Percentiles rank a stretch among this genome's conserved stretches.
Evolutionary conservation across 1,140 invertebrate genomes (phyloP).

Genomic region (Drosophila lini): DNA sequence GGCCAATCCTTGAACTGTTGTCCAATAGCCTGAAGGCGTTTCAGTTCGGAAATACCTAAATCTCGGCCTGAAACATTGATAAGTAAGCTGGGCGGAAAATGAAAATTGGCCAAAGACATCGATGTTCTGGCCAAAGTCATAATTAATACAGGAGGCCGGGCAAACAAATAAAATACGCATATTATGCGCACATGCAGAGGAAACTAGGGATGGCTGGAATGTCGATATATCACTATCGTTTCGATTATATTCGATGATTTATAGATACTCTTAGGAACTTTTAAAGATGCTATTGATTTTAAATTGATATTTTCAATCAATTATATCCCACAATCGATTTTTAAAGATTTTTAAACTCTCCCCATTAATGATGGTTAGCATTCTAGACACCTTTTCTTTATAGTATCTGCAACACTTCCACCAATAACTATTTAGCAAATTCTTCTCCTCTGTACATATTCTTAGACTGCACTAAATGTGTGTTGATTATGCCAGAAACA

Average conservation of each 20-base stretch:
- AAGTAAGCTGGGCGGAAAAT: conserved; percentile 19
- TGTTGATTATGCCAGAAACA: conserved; percentile 57
- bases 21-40: conserved; percentile 18
- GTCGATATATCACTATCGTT: background rate
- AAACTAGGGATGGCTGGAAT: background rate
- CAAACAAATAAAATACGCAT: conserved; percentile 38
- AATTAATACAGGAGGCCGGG: conserved; percentile 41
- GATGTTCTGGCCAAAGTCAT: conserved; percentile 32
- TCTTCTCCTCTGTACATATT: background rate
- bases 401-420: background rate
- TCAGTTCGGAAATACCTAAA: conserved; percentile 27
- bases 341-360: background rate
- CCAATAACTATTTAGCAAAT: background rate
- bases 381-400: background rate
- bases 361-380: background rate
- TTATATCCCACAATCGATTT: background rate
- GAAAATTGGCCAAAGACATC: conserved; percentile 33
- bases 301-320: background rate
- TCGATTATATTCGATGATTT: no score
- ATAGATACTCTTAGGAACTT: background rate
- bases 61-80: conserved; percentile 44
- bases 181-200: conserved; percentile 1
- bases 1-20: conserved; percentile 41
- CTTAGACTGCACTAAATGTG: background rate
- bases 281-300: background rate